A percentile compares a stretch with the other conserved stretches of the same genome.
phyloP scores from a whole-genome alignment of 2,797 vertebrate species.

The Psittacula echo region DNA sequence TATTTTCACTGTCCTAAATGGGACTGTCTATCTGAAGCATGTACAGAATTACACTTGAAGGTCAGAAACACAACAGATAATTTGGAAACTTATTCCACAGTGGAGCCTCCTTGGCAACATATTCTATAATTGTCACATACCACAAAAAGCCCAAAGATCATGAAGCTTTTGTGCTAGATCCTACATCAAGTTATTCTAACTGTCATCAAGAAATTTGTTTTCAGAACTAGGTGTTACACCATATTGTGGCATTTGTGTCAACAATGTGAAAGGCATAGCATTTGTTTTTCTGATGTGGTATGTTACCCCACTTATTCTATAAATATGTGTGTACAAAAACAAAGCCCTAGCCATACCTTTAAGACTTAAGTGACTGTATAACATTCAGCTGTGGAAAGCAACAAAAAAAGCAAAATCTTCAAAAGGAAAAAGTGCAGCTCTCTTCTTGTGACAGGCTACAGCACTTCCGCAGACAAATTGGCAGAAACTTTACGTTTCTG shows the following conservation, averaged over 20 bases:
- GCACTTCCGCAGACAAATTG: not conserved
- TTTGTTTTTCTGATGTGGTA: not conserved
- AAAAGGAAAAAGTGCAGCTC: not conserved
- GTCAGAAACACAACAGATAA: not conserved
- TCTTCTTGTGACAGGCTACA: not conserved
- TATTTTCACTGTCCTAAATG: not conserved
- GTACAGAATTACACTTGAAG: not conserved
- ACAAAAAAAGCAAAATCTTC: not conserved
- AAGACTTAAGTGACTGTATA: not conserved
- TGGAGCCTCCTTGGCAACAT: not conserved
- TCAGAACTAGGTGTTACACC: constrained; percentile 2
- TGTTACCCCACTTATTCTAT: not conserved
- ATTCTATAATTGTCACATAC: not conserved
- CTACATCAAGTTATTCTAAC: not conserved
- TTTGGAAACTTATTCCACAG: not conserved
- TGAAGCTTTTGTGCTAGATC: not conserved
- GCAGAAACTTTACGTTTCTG: not conserved
- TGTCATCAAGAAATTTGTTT: constrained; percentile 25
- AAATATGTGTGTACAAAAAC: not conserved
- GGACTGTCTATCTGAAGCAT: not conserved
- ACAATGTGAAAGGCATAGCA: not conserved
- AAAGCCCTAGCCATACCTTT: not conserved
- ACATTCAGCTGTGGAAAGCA: not conserved
- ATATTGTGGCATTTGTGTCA: not conserved
- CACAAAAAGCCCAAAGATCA: not conserved